Evolutionary conservation across 2,888 invertebrate species (phyloP), one percentile per base, ranked within the genome.

Genomic region (Orgyia antiqua): DNA sequence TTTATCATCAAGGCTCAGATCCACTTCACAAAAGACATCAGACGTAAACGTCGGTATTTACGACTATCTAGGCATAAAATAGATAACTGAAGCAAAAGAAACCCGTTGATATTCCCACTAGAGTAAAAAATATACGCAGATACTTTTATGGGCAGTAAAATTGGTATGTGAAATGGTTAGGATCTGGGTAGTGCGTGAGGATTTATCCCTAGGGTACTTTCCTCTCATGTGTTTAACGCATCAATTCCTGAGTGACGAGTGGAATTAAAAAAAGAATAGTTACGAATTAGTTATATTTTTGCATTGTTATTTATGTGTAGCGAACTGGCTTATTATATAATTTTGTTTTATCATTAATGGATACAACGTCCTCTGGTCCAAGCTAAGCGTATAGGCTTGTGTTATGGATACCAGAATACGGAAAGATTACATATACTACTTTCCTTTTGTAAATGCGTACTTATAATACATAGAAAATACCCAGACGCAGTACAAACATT

Each of bases 101-200:
- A 67, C 61, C 51, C 50, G 43, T 45, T 51, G 51, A 57, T 58
- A 66, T 59, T 59, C 50, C 53, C 53, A 37, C 46, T 45, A 45
- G 45, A 46, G 47, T 56, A 60, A 67, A 70, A 71, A 73, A 71
- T 63, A 63, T 60, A 57, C 54, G 52, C 50, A 51, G 55, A 63
- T 65, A 64, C 71, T 70, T 75, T 76, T 70, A 75, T 62, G 61
- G 58, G 46, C 65, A 59, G 67, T 73, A 71, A 73, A 72, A 65
- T 52, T 55, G 50, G 61, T 58, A 58, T 61, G 61, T 54, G 54
- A 56, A 61, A 62, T 64, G 61, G 66, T 68, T 63, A 58, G 57
- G 50, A 49, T 51, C 47, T 10, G 38, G 41, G 41, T 45, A 42
- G 51, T 42, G 43, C 43, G 46, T 54, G 51, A 40, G 40, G 50